phyloP scores from a whole-genome alignment of 2,888 invertebrate species.

The Aquatica leii region DNA sequence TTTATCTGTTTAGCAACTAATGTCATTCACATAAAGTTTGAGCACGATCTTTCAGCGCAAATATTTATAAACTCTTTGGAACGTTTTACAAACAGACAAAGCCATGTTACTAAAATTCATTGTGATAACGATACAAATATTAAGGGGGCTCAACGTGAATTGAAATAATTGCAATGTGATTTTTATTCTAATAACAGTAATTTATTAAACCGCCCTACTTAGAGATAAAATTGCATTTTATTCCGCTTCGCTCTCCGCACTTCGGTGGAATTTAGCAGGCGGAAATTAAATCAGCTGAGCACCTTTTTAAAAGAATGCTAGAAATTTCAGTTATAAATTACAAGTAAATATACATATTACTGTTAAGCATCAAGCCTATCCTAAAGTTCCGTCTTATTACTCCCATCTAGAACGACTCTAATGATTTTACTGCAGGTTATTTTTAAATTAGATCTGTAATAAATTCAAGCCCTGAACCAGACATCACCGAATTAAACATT shows the following conservation, averaged over 20 bases:
- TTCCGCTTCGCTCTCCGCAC: not conserved
- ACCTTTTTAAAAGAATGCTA: too few relatives aligned
- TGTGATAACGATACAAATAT: not conserved
- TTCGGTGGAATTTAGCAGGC: not conserved
- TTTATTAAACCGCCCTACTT: not conserved
- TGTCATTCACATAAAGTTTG: too few relatives aligned
- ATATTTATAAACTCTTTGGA: not conserved
- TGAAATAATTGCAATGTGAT: not conserved
- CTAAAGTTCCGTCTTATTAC: too few relatives aligned
- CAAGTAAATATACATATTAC: too few relatives aligned
- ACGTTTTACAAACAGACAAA: not conserved
- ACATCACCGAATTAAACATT: not conserved
- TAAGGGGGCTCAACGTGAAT: not conserved
- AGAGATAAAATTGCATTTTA: not conserved
- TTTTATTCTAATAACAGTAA: not conserved
- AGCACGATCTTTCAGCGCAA: not conserved
- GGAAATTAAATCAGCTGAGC: not conserved
- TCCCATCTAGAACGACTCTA: too few relatives aligned
- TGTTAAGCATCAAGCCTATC: too few relatives aligned
- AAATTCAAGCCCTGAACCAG: not conserved
- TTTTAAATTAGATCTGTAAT: not conserved
- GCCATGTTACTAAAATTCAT: not conserved
- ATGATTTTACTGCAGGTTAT: too few relatives aligned
- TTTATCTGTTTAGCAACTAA: too few relatives aligned
- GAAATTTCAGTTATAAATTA: too few relatives aligned